These are phyloP conservation scores for Macropus fuliginosus DNA, from an alignment of 2,797 vertebrate species.

Conservation along the genomic window DNA sequence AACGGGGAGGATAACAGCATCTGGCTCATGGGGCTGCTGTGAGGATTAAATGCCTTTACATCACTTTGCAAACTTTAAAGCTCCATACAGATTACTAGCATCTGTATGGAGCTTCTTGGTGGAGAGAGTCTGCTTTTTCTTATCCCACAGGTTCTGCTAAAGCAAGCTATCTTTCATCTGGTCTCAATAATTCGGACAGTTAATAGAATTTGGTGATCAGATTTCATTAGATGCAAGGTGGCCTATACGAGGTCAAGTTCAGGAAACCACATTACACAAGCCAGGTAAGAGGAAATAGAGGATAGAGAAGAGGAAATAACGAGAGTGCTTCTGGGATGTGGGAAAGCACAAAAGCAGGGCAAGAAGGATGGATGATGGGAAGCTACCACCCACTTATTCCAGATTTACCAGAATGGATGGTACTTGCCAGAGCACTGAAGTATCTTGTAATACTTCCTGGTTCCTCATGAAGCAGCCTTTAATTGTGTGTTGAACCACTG, in stretches of 20 bases:
- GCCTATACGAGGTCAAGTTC: background rate
- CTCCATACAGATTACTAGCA: background rate
- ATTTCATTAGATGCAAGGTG: constrained; percentile 20
- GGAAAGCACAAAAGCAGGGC: background rate
- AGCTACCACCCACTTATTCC: constrained; percentile 14
- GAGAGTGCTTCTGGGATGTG: background rate
- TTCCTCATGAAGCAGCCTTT: constrained; percentile 15
- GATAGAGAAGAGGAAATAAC: background rate
- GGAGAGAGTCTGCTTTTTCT: background rate
- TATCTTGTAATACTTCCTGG: constrained; percentile 39
- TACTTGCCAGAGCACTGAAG: constrained; percentile 18
- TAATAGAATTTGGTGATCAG: constrained; percentile 3
- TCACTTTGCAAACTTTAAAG: background rate
- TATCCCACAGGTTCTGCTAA: background rate
- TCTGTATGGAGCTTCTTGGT: background rate
- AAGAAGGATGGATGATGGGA: background rate
- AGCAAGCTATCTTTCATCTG: background rate
- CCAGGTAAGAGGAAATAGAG: background rate
- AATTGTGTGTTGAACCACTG: background rate
- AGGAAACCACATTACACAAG: background rate
- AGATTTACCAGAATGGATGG: constrained; percentile 16
- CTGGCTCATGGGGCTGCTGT: background rate
- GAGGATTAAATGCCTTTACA: background rate
- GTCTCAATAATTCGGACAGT: background rate
- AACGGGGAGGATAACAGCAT: background rate